These are phyloP conservation scores for Heterotilapia buettikoferi DNA, from an alignment of 2,113 vertebrate species.

Conservation along the genomic window DNA sequence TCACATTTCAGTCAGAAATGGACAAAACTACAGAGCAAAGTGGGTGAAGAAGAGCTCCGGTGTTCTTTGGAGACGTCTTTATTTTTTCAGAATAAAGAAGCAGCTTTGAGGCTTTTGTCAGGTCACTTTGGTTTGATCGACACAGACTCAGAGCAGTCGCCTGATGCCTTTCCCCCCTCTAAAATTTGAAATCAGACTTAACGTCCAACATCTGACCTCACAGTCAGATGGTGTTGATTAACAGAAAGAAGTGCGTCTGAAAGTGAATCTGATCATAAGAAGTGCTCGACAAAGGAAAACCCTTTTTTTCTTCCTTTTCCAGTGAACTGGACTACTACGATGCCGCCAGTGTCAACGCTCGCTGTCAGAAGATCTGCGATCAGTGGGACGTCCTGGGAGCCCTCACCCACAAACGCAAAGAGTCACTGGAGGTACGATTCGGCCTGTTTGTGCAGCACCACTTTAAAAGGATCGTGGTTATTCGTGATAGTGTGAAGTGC, in stretches of 20 bases:
- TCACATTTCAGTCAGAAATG: background rate
- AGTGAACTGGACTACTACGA: constrained; percentile 95
- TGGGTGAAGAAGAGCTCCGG: background rate
- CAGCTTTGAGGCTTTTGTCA: background rate
- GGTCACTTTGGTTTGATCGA: background rate
- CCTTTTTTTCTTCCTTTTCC: background rate
- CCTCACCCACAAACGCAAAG: constrained; percentile 83
- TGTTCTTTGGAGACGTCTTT: background rate
- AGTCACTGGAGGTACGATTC: constrained; percentile 81
- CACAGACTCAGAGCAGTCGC: background rate
- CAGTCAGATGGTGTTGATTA: rapidly evolving
- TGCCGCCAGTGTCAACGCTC: constrained; percentile 84
- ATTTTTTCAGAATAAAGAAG: background rate
- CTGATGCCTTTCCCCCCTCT: background rate
- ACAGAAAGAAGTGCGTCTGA: background rate
- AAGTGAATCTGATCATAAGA: background rate
- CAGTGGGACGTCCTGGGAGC: constrained; percentile 88
- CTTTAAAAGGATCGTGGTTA: background rate
- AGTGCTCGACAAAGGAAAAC: background rate
- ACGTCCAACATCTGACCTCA: no score
- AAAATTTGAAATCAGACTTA: background rate
- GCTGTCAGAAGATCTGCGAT: constrained; percentile 93
- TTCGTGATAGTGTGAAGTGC: background rate
- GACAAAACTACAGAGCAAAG: background rate
- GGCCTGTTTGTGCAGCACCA: background rate